Evolutionary conservation across 2,113 vertebrate genomes (phyloP).

Genomic region (Carlito syrichta): DNA sequence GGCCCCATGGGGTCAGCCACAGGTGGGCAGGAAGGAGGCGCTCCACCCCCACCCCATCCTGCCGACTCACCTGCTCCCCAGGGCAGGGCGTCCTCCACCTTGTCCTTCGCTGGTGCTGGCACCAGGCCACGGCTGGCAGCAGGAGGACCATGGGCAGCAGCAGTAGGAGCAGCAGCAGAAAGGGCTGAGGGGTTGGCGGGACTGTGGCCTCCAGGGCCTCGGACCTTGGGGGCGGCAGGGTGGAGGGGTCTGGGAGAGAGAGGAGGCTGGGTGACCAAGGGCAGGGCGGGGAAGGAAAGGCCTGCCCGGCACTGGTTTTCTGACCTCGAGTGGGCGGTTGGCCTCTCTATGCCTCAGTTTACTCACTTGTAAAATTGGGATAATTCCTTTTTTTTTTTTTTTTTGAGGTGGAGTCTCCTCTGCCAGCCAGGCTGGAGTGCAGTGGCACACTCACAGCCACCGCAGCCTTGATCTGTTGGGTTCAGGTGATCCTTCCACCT

Average conservation of each 20-base stretch:
- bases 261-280: not conserved
- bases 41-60: constrained; percentile 78
- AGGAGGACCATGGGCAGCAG: not conserved
- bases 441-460: no score
- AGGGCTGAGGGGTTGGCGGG: not conserved
- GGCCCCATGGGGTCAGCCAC: constrained; percentile 82
- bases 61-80: constrained; percentile 81
- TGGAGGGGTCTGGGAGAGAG: constrained; percentile 44
- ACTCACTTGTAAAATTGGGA: not conserved
- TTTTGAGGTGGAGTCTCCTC: no score
- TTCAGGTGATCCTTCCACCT: no score
- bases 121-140: constrained; percentile 44
- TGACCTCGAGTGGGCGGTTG: not conserved
- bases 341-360: not conserved
- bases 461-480: no score
- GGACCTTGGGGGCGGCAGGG: not conserved
- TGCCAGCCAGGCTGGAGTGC: no score
- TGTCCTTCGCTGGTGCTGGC: constrained; percentile 79
- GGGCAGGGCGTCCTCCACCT: constrained; percentile 76
- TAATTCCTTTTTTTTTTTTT: no score
- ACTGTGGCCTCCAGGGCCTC: constrained; percentile 4
- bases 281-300: not conserved
- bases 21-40: constrained; percentile 74
- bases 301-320: not conserved
- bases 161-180: not conserved